Evolutionary conservation across 2,888 invertebrate genomes (phyloP).

Genomic region (Limnephilus rhombicus): DNA sequence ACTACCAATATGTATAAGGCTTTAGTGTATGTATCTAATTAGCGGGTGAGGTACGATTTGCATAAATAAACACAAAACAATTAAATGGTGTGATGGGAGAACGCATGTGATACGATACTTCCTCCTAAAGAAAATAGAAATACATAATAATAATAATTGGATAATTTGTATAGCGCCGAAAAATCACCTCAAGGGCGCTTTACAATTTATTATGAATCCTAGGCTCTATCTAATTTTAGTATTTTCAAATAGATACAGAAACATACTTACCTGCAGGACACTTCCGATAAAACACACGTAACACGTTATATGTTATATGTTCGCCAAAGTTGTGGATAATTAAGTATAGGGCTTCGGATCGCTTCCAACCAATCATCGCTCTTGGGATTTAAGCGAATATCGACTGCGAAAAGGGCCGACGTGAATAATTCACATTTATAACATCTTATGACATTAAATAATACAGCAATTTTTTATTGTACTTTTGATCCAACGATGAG

Average conservation of each 20-base stretch:
- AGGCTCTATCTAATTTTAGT: too few species aligned
- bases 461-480: neutral
- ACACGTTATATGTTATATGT: neutral
- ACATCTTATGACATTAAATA: neutral
- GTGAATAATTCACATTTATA: neutral
- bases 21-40: neutral
- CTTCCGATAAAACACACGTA: too few species aligned
- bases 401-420: neutral
- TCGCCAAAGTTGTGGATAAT: neutral
- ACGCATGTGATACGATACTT: neutral
- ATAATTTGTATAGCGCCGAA: too few species aligned
- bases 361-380: neutral
- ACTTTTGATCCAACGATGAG: neutral
- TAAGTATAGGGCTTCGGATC: neutral
- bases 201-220: too few species aligned
- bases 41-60: neutral
- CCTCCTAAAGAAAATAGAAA: too few species aligned
- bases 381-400: neutral
- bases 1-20: neutral
- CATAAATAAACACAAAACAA: neutral
- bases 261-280: too few species aligned
- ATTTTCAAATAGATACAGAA: too few species aligned
- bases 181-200: too few species aligned
- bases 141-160: too few species aligned
- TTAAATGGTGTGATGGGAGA: neutral